Evolutionary conservation across 2,888 invertebrate species (phyloP), one percentile per base, ranked within the genome.

Genomic region (Entomobrya multifasciata): DNA sequence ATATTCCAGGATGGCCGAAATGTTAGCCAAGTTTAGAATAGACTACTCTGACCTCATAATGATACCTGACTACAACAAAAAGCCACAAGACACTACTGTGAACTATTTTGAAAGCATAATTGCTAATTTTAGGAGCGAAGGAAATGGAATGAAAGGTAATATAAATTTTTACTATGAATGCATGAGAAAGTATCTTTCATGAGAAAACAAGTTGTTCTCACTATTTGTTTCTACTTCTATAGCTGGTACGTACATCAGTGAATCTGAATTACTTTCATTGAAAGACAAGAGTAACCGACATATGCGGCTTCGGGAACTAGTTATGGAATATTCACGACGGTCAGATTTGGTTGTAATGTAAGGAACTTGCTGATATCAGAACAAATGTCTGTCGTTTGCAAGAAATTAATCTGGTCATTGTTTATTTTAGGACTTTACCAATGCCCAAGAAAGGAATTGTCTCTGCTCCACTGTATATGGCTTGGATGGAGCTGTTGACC

Each of bases 401-500:
- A 62, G 13, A 36, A 36, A 36, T 36, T 36, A 36, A 36, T 36
- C 36, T 6, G 4, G 36, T 36, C 8, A 10, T 25, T 57, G 57
- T 22, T 11, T 1, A 25, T 84, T 80, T 11, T 91, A 96, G 96
- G 94, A 98, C 99, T 3, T 93, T 99, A 89, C 98, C 98, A 36
- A 97, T 98, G 95, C 98, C 98, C 0, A 94, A 97, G 90, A 97
- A 98, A 91, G 97, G 96, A 57, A 96, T 96, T 0, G 96, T 98
- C 79, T 97, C 98, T 1, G 97, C 98, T 1, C 96, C 97, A 0
- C 93, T 99, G 72, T 99, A 98, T 93, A 97, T 98, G 97, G 96
- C 97, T 13, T 99, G 99, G 99, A 93, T 99, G 91, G 99, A 99
- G 93, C 95, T 96, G 92, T 94, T 99, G 91, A 97, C 98, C 30